Conservation (phyloP, 2,113 vertebrate genomes). For the Stomatorhinus ivindoensis region DNA sequence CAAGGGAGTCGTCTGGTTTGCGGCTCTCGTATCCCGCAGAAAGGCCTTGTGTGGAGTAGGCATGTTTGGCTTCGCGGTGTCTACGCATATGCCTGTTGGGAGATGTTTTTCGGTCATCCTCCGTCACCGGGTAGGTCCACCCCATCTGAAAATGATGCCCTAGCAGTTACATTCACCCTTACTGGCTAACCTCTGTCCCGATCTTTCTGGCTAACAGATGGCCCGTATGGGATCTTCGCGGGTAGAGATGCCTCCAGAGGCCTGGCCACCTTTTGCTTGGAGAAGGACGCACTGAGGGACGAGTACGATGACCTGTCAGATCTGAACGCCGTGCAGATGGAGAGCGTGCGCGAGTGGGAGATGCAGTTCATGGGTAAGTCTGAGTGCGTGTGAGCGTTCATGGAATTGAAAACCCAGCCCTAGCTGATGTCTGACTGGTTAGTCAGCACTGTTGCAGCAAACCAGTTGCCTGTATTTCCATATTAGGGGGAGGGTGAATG, state of each 20-base stretch:
- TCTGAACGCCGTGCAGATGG: constrained; percentile 96
- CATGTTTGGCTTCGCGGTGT: background rate
- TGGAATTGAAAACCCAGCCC: background rate
- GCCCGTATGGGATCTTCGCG: constrained; percentile 94
- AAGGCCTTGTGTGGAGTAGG: background rate
- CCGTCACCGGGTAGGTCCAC: background rate
- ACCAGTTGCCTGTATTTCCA: background rate
- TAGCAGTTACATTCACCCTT: background rate
- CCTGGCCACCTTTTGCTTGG: constrained; percentile 95
- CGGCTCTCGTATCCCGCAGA: background rate
- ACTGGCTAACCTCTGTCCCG: background rate
- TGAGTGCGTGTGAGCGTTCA: background rate
- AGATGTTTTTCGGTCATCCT: background rate
- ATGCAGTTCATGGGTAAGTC: constrained; percentile 96
- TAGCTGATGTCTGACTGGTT: background rate
- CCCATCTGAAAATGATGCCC: background rate
- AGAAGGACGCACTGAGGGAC: constrained; percentile 87
- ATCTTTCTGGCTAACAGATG: constrained; percentile 56
- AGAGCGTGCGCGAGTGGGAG: constrained; percentile 98
- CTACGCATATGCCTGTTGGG: background rate
- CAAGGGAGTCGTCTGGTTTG: background rate
- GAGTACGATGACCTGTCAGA: constrained; percentile 97
- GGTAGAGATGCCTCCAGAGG: constrained; percentile 94
- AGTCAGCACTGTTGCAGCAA: background rate
- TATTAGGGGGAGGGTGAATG: background rate